Conservation (phyloP, 2,888 invertebrate genomes). For the Eremobia ochroleuca region DNA sequence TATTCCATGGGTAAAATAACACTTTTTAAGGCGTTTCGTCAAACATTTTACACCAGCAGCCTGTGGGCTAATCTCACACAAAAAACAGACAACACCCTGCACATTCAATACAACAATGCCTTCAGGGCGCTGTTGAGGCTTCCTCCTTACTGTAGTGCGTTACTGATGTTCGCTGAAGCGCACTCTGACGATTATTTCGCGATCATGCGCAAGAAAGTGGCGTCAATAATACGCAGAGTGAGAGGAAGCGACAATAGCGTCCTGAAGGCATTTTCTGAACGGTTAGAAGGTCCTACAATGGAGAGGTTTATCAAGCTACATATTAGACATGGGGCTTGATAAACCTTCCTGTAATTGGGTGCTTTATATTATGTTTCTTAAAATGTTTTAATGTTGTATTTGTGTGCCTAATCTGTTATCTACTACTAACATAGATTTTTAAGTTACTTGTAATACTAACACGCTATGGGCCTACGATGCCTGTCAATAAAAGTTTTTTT, state of each 20-base stretch:
- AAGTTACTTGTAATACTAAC: no score
- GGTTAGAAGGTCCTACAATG: neutral
- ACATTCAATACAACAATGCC: neutral
- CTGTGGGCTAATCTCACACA: neutral
- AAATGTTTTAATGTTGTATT: no score
- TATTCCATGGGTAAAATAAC: no score
- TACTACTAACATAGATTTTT: no score
- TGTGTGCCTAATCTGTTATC: no score
- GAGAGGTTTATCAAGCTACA: neutral
- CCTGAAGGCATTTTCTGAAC: neutral
- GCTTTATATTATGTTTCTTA: neutral
- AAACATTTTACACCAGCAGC: neutral
- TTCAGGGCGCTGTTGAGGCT: neutral
- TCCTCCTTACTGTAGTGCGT: neutral
- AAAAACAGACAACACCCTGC: neutral
- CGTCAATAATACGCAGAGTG: neutral
- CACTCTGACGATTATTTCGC: neutral
- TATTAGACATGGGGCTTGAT: neutral
- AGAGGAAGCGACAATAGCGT: neutral
- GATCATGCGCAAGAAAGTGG: neutral
- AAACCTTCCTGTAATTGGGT: neutral
- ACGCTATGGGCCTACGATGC: no score
- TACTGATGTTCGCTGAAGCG: neutral
- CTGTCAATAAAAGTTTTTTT: no score
- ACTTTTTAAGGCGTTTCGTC: no score